phyloP scores from a whole-genome alignment of 2,113 vertebrate genomes.

The Trachemys scripta region DNA sequence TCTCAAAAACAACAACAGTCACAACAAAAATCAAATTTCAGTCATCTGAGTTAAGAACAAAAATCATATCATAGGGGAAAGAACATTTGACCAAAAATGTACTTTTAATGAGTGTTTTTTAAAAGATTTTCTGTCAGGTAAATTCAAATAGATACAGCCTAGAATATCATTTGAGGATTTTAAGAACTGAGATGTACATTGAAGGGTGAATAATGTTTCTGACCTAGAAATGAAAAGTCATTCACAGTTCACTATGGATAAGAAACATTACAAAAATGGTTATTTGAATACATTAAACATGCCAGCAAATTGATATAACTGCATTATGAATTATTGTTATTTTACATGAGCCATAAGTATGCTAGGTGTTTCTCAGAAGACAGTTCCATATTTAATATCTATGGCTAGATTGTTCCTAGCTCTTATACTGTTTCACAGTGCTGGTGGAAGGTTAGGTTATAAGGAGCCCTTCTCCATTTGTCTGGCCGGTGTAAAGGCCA shows the following conservation, averaged over 20 bases:
- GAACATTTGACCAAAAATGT: neutral
- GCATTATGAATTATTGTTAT: neutral
- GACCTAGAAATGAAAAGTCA: conserved; percentile 58
- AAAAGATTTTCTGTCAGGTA: neutral
- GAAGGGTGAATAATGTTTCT: conserved; percentile 53
- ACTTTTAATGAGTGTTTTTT: neutral
- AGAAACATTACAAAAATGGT: neutral
- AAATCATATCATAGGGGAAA: neutral
- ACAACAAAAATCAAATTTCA: neutral
- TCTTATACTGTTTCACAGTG: neutral
- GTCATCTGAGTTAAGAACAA: neutral
- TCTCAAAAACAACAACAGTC: neutral
- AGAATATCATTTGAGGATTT: conserved; percentile 37
- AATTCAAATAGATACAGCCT: neutral
- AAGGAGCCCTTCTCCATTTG: neutral
- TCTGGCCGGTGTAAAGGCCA: neutral
- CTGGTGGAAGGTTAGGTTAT: neutral
- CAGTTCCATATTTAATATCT: neutral
- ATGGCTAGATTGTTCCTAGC: neutral
- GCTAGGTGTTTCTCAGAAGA: neutral
- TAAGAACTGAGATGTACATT: neutral
- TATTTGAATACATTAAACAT: neutral
- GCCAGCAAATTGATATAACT: neutral
- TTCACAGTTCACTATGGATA: conserved; percentile 22
- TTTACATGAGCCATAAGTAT: neutral